Conservation (phyloP, 2,113 vertebrate genomes). For the Ailuropoda melanoleuca region DNA sequence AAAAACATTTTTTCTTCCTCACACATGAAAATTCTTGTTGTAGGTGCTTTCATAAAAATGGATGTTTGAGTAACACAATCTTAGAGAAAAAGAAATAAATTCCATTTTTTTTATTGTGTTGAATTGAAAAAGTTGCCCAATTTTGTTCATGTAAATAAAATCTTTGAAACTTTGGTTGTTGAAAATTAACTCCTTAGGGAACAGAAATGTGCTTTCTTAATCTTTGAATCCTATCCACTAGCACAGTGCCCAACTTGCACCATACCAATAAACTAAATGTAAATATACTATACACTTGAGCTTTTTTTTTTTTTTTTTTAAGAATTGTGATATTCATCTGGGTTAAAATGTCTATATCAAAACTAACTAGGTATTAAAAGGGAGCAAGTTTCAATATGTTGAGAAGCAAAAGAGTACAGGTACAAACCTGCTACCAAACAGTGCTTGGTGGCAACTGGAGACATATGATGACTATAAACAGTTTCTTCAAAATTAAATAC, state of each 20-base stretch:
- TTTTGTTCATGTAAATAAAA: conserved; percentile 47
- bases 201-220: background rate
- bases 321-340: conserved; percentile 6
- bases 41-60: background rate
- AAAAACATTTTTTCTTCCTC: background rate
- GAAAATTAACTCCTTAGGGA: background rate
- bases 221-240: background rate
- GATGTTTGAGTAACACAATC: background rate
- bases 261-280: background rate
- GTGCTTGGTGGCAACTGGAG: conserved; percentile 94
- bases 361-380: conserved; percentile 24
- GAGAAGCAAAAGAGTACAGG: conserved; percentile 8
- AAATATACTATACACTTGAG: background rate
- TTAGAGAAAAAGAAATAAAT: conserved; percentile 36
- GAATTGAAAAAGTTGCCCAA: conserved; percentile 11
- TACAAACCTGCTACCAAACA: conserved; percentile 95
- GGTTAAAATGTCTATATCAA: conserved; percentile 18
- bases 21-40: background rate
- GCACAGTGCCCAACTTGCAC: background rate
- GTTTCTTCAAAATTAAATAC: conserved; percentile 94
- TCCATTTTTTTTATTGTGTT: background rate
- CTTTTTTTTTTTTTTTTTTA: background rate
- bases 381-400: background rate
- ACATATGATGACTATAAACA: conserved; percentile 97
- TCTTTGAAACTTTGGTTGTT: background rate